A percentile compares a stretch with the other conserved stretches of the same genome.
These are phyloP conservation scores for Zonotrichia leucophrys DNA, from an alignment of 2,113 vertebrate species.

Conservation along the genomic window DNA sequence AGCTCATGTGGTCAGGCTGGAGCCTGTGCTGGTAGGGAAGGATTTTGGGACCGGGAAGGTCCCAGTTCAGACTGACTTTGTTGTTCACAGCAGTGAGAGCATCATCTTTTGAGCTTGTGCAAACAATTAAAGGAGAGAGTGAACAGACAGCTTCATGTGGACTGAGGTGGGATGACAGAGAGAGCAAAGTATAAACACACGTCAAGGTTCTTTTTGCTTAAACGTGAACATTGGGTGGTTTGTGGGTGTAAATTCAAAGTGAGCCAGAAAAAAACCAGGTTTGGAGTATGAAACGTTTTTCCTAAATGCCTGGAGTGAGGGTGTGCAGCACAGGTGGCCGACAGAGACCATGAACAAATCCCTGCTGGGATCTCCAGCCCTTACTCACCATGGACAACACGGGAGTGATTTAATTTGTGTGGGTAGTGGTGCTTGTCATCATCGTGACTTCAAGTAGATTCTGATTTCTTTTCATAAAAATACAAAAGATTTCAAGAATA, in stretches of 20 bases:
- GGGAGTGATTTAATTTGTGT: not conserved
- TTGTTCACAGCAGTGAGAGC: not conserved
- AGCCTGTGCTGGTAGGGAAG: not conserved
- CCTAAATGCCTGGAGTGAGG: not conserved
- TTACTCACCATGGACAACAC: not conserved
- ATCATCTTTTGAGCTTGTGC: rapidly evolving
- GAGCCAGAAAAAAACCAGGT: rapidly evolving
- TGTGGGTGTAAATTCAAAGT: not conserved
- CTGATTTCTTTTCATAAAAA: not conserved
- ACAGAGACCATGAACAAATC: not conserved
- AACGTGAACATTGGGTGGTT: not conserved
- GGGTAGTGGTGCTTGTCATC: not conserved
- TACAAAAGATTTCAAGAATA: not conserved
- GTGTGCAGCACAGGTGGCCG: not conserved
- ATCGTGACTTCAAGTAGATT: not conserved
- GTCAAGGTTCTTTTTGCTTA: not conserved
- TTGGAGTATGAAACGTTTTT: not conserved
- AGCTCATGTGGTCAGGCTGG: not conserved
- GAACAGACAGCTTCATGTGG: rapidly evolving
- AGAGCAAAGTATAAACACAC: not conserved
- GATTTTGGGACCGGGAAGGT: not conserved
- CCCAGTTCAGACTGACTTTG: not conserved
- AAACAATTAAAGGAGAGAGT: not conserved
- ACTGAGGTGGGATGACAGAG: not conserved
- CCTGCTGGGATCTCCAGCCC: not conserved